phyloP scores from a whole-genome alignment of 2,113 vertebrate genomes.

The Stomatorhinus ivindoensis region DNA sequence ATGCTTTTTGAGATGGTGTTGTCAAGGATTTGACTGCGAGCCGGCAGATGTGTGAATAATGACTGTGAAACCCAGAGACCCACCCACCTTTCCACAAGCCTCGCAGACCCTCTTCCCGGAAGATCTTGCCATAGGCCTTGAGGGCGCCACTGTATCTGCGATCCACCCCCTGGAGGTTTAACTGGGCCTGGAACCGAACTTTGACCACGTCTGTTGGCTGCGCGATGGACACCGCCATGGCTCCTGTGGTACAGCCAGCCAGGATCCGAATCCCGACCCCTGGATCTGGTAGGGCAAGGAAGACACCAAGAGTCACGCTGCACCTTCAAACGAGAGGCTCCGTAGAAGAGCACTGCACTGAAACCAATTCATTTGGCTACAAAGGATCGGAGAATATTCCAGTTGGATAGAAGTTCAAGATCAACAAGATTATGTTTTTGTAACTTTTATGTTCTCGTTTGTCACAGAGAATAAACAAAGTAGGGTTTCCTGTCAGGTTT shows the following conservation, averaged over 20 bases:
- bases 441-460: not conserved
- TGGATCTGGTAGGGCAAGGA: slow-evolving; percentile 37
- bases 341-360: too few relatives aligned
- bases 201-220: slow-evolving; percentile 80
- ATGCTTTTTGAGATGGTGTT: not conserved
- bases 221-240: slow-evolving; percentile 69
- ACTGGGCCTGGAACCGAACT: slow-evolving; percentile 75
- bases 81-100: slow-evolving; percentile 79
- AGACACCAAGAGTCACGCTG: not conserved
- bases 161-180: slow-evolving; percentile 59
- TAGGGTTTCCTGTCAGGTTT: not conserved
- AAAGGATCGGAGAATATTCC: not conserved
- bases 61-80: not conserved
- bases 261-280: slow-evolving; percentile 58
- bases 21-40: not conserved
- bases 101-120: slow-evolving; percentile 64
- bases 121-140: slow-evolving; percentile 74
- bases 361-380: not conserved
- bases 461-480: not conserved
- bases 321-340: not conserved
- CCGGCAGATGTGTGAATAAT: not conserved
- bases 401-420: not conserved
- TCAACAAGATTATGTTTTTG: not conserved
- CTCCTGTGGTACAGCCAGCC: slow-evolving; percentile 72
- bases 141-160: slow-evolving; percentile 74